phyloP scores from a whole-genome alignment of 2,888 invertebrate genomes.

The Idaea aversata region DNA sequence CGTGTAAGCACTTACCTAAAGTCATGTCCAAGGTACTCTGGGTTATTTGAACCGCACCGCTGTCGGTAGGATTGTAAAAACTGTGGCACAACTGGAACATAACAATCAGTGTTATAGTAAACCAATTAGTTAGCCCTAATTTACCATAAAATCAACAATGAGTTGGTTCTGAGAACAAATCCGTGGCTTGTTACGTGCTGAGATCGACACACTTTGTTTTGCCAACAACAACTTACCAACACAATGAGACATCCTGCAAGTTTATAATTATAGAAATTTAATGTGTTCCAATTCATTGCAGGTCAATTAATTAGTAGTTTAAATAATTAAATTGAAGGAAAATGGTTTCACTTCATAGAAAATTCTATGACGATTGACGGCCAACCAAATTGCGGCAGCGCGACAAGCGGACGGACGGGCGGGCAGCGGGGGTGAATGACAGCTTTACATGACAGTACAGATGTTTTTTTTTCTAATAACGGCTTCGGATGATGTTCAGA shows the following conservation, averaged over 20 bases:
- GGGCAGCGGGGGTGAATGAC: conserved; percentile 15
- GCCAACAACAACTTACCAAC: conserved; percentile 53
- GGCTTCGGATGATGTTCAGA: conserved; percentile 4
- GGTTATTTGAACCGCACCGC: conserved; percentile 90
- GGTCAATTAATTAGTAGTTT: conserved; percentile 22
- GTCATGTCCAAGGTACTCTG: conserved; percentile 91
- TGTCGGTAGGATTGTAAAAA: conserved; percentile 88
- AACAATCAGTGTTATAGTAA: conserved; percentile 51
- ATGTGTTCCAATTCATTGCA: conserved; percentile 48
- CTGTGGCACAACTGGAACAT: conserved; percentile 74
- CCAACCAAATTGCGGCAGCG: conserved; percentile 15
- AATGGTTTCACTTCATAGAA: conserved; percentile 32
- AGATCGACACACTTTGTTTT: neutral
- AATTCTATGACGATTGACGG: conserved; percentile 19
- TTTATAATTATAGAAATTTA: conserved; percentile 51
- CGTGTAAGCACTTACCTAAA: conserved; percentile 82
- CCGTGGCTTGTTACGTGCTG: conserved; percentile 13
- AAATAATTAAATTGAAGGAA: conserved; percentile 29
- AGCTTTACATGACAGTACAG: neutral
- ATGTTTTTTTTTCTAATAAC: neutral
- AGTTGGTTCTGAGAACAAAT: conserved; percentile 32
- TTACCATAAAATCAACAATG: conserved; percentile 65
- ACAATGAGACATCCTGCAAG: conserved; percentile 50
- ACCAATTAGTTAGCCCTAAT: conserved; percentile 59
- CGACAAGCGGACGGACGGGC: neutral